These are phyloP conservation scores for Silurus glanis DNA, from an alignment of 2,113 vertebrate genomes.

Conservation along the genomic window DNA sequence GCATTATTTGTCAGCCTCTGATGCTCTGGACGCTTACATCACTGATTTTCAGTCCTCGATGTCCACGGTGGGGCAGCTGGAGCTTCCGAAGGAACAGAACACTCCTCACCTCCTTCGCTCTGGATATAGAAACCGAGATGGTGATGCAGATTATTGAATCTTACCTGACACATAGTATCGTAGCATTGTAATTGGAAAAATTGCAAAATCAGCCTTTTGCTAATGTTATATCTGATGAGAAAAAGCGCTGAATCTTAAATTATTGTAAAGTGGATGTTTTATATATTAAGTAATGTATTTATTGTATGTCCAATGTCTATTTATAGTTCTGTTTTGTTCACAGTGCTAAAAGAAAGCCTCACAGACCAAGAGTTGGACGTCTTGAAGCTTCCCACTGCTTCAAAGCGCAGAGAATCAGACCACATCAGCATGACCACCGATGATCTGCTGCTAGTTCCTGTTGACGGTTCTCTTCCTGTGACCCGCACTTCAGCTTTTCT, in stretches of 20 bases:
- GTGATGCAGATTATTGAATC: conserved; percentile 46
- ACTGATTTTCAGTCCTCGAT: conserved; percentile 75
- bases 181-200: too few relatives aligned
- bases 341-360: conserved; percentile 70
- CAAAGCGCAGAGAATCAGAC: conserved; percentile 65
- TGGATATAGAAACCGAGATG: conserved; percentile 65
- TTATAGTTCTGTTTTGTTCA: conserved; percentile 24
- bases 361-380: conserved; percentile 69
- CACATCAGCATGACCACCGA: conserved; percentile 82
- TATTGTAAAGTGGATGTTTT: neutral
- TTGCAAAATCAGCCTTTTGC: too few relatives aligned
- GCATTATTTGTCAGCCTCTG: conserved; percentile 80
- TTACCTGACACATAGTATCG: neutral
- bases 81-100: conserved; percentile 33
- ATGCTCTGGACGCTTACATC: conserved; percentile 87
- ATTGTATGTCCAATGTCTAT: too few relatives aligned
- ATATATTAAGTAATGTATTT: too few relatives aligned
- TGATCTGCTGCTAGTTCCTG: conserved; percentile 79
- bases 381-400: conserved; percentile 64
- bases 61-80: conserved; percentile 59
- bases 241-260: neutral
- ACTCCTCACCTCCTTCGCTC: conserved; percentile 25
- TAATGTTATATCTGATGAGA: neutral
- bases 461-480: conserved; percentile 78
- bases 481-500: conserved; percentile 61